Conservation (phyloP, 2,797 vertebrate species). For the Pseudochromis fuscus region DNA sequence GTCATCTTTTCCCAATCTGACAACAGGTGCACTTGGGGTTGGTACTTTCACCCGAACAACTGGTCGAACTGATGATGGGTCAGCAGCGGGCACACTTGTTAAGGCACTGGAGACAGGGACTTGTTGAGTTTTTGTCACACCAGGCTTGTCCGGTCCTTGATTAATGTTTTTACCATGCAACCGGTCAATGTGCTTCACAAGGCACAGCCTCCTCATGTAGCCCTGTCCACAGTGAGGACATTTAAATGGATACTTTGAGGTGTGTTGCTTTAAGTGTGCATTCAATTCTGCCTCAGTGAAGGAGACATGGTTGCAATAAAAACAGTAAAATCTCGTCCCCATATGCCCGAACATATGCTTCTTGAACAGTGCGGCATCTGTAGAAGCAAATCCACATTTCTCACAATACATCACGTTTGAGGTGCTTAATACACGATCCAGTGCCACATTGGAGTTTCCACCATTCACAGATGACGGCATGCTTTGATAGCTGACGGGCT, state of each 20-base stretch:
- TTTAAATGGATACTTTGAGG: conserved; percentile 88
- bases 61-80: conserved; percentile 42
- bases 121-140: conserved; percentile 40
- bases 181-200: conserved; percentile 92
- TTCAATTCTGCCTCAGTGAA: conserved; percentile 93
- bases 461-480: conserved; percentile 50
- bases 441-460: conserved; percentile 33
- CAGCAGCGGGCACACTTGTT: conserved; percentile 52
- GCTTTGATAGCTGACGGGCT: conserved; percentile 73
- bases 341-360: conserved; percentile 90
- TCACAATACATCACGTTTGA: conserved; percentile 86
- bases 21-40: conserved; percentile 33
- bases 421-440: conserved; percentile 51
- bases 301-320: conserved; percentile 90
- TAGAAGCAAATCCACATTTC: conserved; percentile 92
- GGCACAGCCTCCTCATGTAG: conserved; percentile 91
- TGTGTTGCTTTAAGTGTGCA: conserved; percentile 91
- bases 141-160: conserved; percentile 60
- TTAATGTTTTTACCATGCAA: conserved; percentile 83
- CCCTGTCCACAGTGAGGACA: conserved; percentile 94
- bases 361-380: conserved; percentile 85
- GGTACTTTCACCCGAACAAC: conserved; percentile 65
- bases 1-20: conserved; percentile 59
- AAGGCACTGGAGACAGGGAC: conserved; percentile 69
- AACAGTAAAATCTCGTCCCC: conserved; percentile 91